phyloP scores from a whole-genome alignment of 2,113 vertebrate species.

The Seriola dumerili region DNA sequence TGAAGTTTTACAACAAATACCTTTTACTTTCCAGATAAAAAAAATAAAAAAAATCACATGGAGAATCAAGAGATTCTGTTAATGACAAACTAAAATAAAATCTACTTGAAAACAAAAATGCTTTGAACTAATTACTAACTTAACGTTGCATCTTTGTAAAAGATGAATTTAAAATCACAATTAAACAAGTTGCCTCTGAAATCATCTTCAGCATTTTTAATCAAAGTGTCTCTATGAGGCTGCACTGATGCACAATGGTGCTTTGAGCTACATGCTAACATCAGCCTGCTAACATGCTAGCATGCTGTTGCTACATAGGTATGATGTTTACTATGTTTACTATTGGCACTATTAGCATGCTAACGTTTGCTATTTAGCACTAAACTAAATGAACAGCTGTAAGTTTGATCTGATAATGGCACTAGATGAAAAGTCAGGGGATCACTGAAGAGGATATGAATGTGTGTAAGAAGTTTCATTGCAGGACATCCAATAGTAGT shows the following conservation, averaged over 20 bases:
- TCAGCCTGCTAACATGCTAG: too few species aligned
- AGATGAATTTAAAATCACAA: neutral
- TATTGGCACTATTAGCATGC: too few species aligned
- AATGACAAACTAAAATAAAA: neutral
- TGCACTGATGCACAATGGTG: too few species aligned
- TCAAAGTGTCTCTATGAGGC: too few species aligned
- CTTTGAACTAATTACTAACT: too few species aligned
- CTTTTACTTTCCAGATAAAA: neutral
- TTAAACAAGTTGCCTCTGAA: too few species aligned
- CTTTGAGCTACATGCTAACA: too few species aligned
- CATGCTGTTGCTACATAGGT: too few species aligned
- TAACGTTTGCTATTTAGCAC: neutral
- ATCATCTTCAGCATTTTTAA: neutral
- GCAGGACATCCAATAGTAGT: too few species aligned
- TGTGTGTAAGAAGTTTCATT: too few species aligned
- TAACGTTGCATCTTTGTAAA: neutral
- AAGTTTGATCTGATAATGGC: neutral
- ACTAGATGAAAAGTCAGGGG: neutral
- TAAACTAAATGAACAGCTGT: neutral
- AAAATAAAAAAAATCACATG: neutral
- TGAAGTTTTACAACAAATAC: slow-evolving; percentile 3
- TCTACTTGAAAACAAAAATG: neutral
- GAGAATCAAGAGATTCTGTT: neutral
- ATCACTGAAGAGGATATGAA: too few species aligned
- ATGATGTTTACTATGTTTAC: too few species aligned